Conservation (phyloP, 1,140 invertebrate species). For the Bombyx mandarina region DNA sequence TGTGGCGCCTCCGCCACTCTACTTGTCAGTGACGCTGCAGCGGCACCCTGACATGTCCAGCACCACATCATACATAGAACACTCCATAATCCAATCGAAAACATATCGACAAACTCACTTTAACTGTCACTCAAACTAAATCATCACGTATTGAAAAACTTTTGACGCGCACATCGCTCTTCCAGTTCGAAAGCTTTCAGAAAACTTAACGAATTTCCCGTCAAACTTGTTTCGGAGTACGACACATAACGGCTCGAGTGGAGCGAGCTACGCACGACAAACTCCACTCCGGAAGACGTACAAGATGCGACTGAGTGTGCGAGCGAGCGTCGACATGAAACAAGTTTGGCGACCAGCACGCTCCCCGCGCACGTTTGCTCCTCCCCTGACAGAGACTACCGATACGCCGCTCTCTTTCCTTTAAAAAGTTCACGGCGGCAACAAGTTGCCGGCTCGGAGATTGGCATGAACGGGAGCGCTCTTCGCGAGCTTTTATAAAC, state of each 20-base stretch:
- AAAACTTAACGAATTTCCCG: slow-evolving; percentile 66
- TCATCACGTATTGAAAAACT: slow-evolving; percentile 46
- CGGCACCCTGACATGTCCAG: slow-evolving; percentile 40
- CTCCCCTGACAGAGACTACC: slow-evolving; percentile 52
- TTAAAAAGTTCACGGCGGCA: slow-evolving; percentile 63
- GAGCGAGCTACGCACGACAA: slow-evolving; percentile 22
- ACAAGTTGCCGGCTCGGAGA: slow-evolving; percentile 66
- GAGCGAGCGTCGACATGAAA: slow-evolving; percentile 32
- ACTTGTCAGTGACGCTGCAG: slow-evolving; percentile 55
- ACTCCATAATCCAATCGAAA: slow-evolving; percentile 56
- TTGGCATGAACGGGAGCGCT: slow-evolving; percentile 69
- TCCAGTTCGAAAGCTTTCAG: slow-evolving; percentile 47
- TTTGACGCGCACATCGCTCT: slow-evolving; percentile 55
- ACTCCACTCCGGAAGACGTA: slow-evolving; percentile 27
- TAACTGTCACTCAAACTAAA: slow-evolving; percentile 60
- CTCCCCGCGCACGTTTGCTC: slow-evolving; percentile 53
- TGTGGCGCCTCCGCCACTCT: slow-evolving; percentile 73
- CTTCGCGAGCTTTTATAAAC: slow-evolving; percentile 68
- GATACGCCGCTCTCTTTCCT: slow-evolving; percentile 39
- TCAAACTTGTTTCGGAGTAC: slow-evolving; percentile 68
- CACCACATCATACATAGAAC: slow-evolving; percentile 48
- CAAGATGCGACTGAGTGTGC: slow-evolving; percentile 48
- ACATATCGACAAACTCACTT: slow-evolving; percentile 52
- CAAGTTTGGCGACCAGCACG: slow-evolving; percentile 51
- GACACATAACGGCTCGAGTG: slow-evolving; percentile 55